These are phyloP conservation scores for Bergia sp. DNA, from an alignment of 92 coral and sea anemone genomes.

Conservation along the genomic window DNA sequence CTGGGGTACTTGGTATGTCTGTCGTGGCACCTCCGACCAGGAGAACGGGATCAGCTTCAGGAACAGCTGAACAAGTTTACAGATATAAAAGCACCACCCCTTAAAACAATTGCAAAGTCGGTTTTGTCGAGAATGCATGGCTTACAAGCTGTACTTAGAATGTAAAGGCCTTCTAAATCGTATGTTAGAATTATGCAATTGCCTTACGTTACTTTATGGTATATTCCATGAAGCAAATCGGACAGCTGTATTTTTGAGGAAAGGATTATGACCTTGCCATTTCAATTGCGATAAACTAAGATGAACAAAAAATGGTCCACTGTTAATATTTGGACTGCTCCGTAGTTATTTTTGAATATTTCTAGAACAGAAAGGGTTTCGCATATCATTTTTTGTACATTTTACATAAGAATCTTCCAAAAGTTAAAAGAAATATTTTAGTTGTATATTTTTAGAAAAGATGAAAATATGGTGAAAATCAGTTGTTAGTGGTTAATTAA, in stretches of 20 bases:
- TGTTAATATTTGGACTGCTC: neutral
- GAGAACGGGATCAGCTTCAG: constrained; percentile 16
- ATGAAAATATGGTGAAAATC: too few species aligned
- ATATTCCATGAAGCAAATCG: neutral
- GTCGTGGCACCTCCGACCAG: constrained; percentile 57
- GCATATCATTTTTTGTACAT: too few species aligned
- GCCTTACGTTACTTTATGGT: neutral
- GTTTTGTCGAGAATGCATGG: constrained; percentile 64
- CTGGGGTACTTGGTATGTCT: constrained; percentile 69
- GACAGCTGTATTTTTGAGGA: neutral
- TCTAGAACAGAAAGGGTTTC: neutral
- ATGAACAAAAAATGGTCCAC: neutral
- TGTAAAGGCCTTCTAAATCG: neutral
- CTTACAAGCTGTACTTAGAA: constrained; percentile 49
- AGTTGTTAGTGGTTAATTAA: too few species aligned
- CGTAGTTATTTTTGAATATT: neutral
- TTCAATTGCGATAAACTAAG: neutral
- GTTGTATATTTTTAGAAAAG: too few species aligned
- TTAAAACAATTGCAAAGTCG: constrained; percentile 60
- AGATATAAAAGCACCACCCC: constrained; percentile 47
- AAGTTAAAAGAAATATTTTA: too few species aligned
- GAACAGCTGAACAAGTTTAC: constrained; percentile 23
- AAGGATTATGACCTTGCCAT: neutral
- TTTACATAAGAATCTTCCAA: too few species aligned
- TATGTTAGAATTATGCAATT: neutral